phyloP scores from a whole-genome alignment of 2,888 invertebrate genomes.

The Thera britannica region DNA sequence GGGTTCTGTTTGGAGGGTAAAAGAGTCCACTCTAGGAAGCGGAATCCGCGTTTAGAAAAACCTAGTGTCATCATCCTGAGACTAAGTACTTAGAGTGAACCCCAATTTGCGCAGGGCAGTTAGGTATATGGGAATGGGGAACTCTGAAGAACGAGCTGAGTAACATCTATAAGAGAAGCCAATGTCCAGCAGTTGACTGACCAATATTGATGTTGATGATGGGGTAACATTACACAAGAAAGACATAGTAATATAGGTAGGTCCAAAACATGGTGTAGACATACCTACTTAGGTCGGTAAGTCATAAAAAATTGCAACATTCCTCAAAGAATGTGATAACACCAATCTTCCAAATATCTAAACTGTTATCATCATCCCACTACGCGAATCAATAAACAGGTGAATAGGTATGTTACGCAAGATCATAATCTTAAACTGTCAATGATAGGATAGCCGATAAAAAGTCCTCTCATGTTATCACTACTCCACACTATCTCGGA shows the following conservation, averaged over 20 bases:
- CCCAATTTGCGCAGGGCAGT: too few species aligned
- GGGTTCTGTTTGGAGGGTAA: too few species aligned
- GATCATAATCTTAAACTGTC: constrained; percentile 72
- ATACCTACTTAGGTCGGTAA: background rate
- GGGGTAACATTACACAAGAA: too few species aligned
- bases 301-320: constrained; percentile 61
- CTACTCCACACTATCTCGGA: constrained; percentile 47
- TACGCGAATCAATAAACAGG: constrained; percentile 44
- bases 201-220: too few species aligned
- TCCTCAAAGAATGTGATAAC: constrained; percentile 56
- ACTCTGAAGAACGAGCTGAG: too few species aligned
- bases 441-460: constrained; percentile 71
- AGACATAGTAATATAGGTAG: background rate
- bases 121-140: too few species aligned
- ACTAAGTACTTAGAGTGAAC: too few species aligned
- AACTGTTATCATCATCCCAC: constrained; percentile 50
- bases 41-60: too few species aligned
- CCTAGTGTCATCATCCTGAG: too few species aligned
- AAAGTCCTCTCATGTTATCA: constrained; percentile 66
- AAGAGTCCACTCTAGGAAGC: too few species aligned
- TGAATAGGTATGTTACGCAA: constrained; percentile 64
- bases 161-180: too few species aligned
- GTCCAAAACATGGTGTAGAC: background rate
- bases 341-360: constrained; percentile 55
- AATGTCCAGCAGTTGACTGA: too few species aligned